Base-by-base conservation (phyloP, 2,888 invertebrate genomes). In the Ecliptopera silaceata region DNA sequence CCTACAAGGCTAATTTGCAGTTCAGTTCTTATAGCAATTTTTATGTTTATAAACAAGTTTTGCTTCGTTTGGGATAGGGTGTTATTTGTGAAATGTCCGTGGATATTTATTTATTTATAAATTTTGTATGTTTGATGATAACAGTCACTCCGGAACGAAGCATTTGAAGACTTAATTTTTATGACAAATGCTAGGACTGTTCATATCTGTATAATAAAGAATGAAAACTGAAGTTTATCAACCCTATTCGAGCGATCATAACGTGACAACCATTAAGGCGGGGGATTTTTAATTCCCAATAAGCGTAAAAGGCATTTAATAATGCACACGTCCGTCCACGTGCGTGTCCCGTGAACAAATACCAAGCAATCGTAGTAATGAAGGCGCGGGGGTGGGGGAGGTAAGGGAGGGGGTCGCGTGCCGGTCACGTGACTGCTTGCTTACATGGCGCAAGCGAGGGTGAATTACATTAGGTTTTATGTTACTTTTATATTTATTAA, bases 231-330 rank as follows among this genome's bases (percentile, higher is more conserved):
- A 54, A 53, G 48, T 47, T 50, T 60, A 57, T 49, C 58, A 63
- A 64, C 61, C 60, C 63, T 59, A 61, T 59, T 63, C 56, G 48
- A 66, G 77, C 80, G 84, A 87, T 87, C 86, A 86, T 84, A 82
- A 80, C 78, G 77, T 82, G 71, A 73, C 72, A 74, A 71, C 72
- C 67, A 73, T 69, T 77, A 66, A 74, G 71, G 70, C 71, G 73
- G 75, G 77, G 84, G 80, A 75, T 69, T 64, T 53, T 87, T 82
- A 86, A 84, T 80, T 88, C 69, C 85, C 88, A 88, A 90, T 89
- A 90, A 89, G 87, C 86, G 84, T 91, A 87, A 90, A 91, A 89
- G 91, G 88, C 91, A 89, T 91, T 91, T 91, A 91, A 90, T 91
- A 90, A 91, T 91, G 88, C 88, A 91, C 81, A 84, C 88, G 86